Conservation (phyloP, 2,797 vertebrate species). For the Bucorvus abyssinicus region DNA sequence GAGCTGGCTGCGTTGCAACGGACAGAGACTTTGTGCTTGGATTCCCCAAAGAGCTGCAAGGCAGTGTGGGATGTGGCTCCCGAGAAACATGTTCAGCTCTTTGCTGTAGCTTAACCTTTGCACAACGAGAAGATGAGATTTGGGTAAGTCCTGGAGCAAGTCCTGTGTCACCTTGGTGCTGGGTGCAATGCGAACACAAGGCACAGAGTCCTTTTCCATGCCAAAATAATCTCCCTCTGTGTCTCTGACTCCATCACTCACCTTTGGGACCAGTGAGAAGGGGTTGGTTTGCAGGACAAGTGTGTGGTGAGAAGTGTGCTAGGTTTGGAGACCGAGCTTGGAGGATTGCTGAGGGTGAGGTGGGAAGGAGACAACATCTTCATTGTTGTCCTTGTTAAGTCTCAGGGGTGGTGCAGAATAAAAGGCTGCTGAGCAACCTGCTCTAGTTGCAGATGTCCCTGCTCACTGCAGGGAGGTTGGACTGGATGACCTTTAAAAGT, state of each 20-base stretch:
- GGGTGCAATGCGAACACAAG: background rate
- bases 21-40: background rate
- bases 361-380: background rate
- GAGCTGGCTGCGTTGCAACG: background rate
- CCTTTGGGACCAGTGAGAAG: background rate
- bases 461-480: too few species aligned
- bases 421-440: background rate
- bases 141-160: background rate
- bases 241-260: background rate
- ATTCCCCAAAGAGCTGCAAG: background rate
- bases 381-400: background rate
- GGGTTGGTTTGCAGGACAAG: background rate
- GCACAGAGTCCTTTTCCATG: background rate
- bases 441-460: too few species aligned
- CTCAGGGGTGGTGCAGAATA: background rate
- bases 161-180: too few species aligned
- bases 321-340: background rate
- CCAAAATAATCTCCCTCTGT: background rate
- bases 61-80: background rate
- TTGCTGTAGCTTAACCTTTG: background rate
- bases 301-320: background rate
- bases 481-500: too few species aligned
- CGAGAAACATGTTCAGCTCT: background rate
- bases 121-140: accelerated
- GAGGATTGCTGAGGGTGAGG: background rate